Evolutionary conservation across 2,797 vertebrate species (phyloP), one percentile per base, ranked within the genome.

Genomic region (Australoheros facetus): DNA sequence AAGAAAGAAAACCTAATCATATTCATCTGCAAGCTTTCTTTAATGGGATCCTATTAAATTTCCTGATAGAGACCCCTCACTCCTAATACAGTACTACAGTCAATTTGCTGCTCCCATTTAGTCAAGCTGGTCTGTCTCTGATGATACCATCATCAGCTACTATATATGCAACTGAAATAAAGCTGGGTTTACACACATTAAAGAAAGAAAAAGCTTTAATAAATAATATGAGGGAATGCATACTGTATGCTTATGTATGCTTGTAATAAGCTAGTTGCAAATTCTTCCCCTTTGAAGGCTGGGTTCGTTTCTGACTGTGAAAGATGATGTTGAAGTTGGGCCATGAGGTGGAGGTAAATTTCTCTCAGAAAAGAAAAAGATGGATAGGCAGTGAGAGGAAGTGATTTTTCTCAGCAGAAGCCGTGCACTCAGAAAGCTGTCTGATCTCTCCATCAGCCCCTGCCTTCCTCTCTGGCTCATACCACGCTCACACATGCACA

Each of bases 1-100:
- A 90, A 75, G 88, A 90, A 88, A 87, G 85, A 93, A 92, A 86
- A 90, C 90, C 90, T 93, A 93, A 94, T 95, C 93, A 91, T 94
- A 93, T 92, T 93, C 89, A 93, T 94, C 92, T 90, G 91, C 90
- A 90, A 89, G 86, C 80, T 81, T 84, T 87, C 90, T 91, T 92
- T 93, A 95, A 93, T 93, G 89, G 86, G 85, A 89, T 88, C 84
- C 89, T 89, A 89, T 94, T 90, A 91, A 87, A 92, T 89, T 66
- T 73, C 85, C 87, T 75, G 87, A 93, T 86, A 88, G 85, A 89
- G 79, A 81, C 83, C 79, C 74, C 79, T 86, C 83, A 89, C 82
- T 87, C 28, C 76, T 90, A 91, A 92, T 91, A 87, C 89, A 91
- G 92, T 91, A 87, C 89, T 80, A 91, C 88, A 92, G 91, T 92